Conservation (phyloP, 2,888 invertebrate species). For the Dimorphilus gyrociliatus region DNA sequence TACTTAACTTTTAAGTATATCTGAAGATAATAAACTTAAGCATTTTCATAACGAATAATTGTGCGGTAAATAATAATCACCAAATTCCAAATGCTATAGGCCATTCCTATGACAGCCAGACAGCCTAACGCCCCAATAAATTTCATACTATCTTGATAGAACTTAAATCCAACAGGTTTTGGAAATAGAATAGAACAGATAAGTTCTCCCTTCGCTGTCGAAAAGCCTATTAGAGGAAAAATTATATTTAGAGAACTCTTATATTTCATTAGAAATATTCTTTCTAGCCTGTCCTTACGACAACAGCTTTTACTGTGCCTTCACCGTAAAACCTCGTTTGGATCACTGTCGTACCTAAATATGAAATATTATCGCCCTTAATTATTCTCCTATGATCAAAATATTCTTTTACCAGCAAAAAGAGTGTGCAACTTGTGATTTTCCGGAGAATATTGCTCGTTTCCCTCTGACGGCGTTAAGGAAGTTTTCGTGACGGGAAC, state of each 20-base stretch:
- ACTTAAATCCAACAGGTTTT: constrained; percentile 84
- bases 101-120: constrained; percentile 63
- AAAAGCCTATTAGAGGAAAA: no score
- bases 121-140: constrained; percentile 63
- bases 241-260: no score
- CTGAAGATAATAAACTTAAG: not conserved
- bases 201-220: constrained; percentile 70
- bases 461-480: constrained; percentile 43
- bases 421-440: constrained; percentile 73
- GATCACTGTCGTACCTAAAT: constrained; percentile 75
- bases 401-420: no score
- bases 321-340: constrained; percentile 76
- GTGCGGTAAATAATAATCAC: constrained; percentile 9
- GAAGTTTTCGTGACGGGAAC: constrained; percentile 89
- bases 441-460: constrained; percentile 53
- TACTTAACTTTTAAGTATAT: constrained; percentile 10
- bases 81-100: constrained; percentile 68
- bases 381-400: no score
- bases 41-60: no score
- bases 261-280: no score
- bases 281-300: constrained; percentile 61
- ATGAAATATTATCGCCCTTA: no score
- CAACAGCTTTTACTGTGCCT: constrained; percentile 57
- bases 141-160: constrained; percentile 62
- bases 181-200: constrained; percentile 85